Evolutionary conservation across 2,888 invertebrate genomes (phyloP).

Genomic region (Scaptomyza tumidula): DNA sequence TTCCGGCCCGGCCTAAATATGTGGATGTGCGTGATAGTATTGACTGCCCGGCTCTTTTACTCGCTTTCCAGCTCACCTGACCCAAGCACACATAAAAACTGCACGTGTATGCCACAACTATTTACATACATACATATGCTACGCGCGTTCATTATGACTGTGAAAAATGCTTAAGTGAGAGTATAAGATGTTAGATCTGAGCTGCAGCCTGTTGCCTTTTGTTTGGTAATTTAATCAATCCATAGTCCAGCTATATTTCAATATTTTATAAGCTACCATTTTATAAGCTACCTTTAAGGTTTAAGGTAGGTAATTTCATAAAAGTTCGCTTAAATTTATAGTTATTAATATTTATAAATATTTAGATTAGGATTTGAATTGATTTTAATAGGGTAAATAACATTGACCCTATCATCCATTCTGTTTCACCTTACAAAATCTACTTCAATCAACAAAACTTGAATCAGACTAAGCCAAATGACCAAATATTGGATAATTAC

Average conservation of each 20-base stretch:
- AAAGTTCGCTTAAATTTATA: background rate
- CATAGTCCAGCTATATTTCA: background rate
- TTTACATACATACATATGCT: conserved; percentile 48
- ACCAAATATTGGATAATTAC: conserved; percentile 1
- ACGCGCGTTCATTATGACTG: conserved; percentile 51
- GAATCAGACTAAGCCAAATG: background rate
- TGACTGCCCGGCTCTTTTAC: conserved; percentile 47
- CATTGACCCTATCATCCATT: no score
- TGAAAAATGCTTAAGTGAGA: conserved; percentile 34
- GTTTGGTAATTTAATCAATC: background rate
- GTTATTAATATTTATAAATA: no score
- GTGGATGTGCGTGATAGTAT: conserved; percentile 77
- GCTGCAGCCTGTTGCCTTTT: conserved; percentile 17
- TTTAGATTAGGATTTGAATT: no score
- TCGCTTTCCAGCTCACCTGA: conserved; percentile 62
- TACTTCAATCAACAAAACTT: background rate
- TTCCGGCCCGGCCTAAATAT: conserved; percentile 71
- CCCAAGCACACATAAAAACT: conserved; percentile 51
- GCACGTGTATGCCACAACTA: conserved; percentile 26
- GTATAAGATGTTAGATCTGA: conserved; percentile 35
- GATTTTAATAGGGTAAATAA: no score
- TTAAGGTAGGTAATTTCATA: no score
- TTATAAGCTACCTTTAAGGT: no score
- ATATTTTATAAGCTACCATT: background rate
- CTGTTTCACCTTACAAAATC: background rate